Conservation (phyloP, 2,113 vertebrate species). For the Mionectes macconnelli region DNA sequence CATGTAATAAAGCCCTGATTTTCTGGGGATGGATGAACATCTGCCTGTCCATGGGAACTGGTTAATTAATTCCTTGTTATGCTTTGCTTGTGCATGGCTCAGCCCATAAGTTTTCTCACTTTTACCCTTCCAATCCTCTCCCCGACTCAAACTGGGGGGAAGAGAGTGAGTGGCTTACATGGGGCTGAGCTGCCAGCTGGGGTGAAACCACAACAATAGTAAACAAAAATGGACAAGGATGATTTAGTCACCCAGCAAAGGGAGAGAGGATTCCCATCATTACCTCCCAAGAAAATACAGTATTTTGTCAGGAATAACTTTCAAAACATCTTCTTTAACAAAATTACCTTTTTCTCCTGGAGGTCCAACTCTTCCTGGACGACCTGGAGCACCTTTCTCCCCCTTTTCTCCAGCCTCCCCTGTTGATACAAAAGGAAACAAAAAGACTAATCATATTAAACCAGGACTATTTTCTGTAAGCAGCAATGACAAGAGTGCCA, state of each 20-base stretch:
- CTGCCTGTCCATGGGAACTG: neutral
- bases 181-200: neutral
- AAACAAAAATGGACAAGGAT: neutral
- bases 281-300: neutral
- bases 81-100: rapidly evolving
- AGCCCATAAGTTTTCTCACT: neutral
- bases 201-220: rapidly evolving
- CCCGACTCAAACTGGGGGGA: rapidly evolving
- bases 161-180: rapidly evolving
- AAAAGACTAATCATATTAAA: neutral
- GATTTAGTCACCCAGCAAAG: neutral
- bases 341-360: constrained; percentile 86
- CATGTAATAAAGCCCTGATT: rapidly evolving
- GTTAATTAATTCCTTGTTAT: neutral
- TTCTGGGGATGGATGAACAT: neutral
- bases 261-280: neutral
- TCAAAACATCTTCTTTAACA: neutral
- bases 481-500: neutral
- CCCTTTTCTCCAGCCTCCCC: constrained; percentile 92
- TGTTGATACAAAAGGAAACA: constrained; percentile 52
- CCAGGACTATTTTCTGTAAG: neutral
- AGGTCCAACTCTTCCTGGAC: constrained; percentile 92
- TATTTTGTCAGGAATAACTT: neutral
- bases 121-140: neutral
- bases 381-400: constrained; percentile 88